phyloP scores from a whole-genome alignment of 2,797 vertebrate species.

The Anguilla anguilla region DNA sequence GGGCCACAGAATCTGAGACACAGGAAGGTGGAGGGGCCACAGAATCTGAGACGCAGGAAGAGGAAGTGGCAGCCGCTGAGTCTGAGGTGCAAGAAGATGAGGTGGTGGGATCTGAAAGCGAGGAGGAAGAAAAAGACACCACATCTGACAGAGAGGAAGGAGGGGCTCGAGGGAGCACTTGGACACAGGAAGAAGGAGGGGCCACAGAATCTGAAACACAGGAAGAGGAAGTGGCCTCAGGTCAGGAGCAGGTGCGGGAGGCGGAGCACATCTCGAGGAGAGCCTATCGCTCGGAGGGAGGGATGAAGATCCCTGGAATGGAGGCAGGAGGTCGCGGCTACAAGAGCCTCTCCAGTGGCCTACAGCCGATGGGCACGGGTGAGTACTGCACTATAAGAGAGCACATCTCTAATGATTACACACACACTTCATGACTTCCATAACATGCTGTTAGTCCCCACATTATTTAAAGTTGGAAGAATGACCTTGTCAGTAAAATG shows the following conservation, averaged over 20 bases:
- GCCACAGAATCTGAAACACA: neutral
- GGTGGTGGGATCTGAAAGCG: neutral
- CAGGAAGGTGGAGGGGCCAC: too few species aligned
- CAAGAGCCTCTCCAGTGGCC: slow-evolving; percentile 46
- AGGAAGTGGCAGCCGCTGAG: neutral
- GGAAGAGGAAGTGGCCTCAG: slow-evolving; percentile 39
- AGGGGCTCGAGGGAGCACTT: neutral
- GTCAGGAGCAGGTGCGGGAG: slow-evolving; percentile 44
- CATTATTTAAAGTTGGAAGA: neutral
- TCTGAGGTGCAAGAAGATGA: neutral
- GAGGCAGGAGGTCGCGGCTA: slow-evolving; percentile 36
- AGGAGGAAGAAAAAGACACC: neutral
- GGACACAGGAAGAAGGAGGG: slow-evolving; percentile 37
- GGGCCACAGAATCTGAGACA: too few species aligned
- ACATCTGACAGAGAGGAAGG: slow-evolving; percentile 15
- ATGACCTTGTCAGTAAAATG: too few species aligned
- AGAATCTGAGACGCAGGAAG: too few species aligned
- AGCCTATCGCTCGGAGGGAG: slow-evolving; percentile 54
- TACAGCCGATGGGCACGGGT: slow-evolving; percentile 52
- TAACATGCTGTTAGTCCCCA: neutral
- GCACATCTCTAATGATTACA: neutral
- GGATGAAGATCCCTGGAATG: slow-evolving; percentile 30
- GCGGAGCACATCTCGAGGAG: slow-evolving; percentile 50
- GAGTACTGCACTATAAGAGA: slow-evolving; percentile 14
- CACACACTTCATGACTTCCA: neutral